Base-by-base conservation (phyloP, 2,113 vertebrate genomes). In the Callipepla squamata region DNA sequence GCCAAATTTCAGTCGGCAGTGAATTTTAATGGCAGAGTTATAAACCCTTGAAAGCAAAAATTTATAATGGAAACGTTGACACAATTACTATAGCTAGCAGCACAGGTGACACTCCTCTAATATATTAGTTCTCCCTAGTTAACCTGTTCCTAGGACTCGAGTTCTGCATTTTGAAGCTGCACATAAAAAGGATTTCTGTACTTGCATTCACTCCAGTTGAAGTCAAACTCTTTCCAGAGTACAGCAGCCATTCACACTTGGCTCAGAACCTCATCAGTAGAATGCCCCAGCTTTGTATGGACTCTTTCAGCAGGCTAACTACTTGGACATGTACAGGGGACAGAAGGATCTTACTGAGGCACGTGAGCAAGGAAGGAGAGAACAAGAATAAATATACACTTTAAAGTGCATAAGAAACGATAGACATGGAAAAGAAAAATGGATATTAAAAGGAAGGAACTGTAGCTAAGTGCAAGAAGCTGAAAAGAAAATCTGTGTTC, bases 11-110 rank as follows among this genome's bases (percentile, higher is more conserved):
- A 95, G 92, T 95, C 76, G 32, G 80, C 87, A 94, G 92, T 90
- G 78, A 96, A 95, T 93, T 69, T 95, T 87, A 96, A 96, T 78
- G 48, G 94, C 68, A 93, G 94, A 51, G 25, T 94, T 91, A 96
- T 92, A 95, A 96, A 97, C 36, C 89, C 92, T 95, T 53, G 34
- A 96, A 96, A 96, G 95, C 72, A 89, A 87, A 93, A 86, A 88
- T 90, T 79, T 81, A 62, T 78, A 94, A 88, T 92, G 96, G 96
- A 97, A 97, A 95, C 70, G 61, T 92, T 96, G 96, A 97, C 92
- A 95, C 50, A 44, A 83, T 77, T 83, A 58, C 89, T 96, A 89
- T 74, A 95, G 76, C 95, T 79, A 95, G 89, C 58, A 82, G 70
- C 92, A 72, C 85, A 94, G 92, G 95, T 95, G 91, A 94, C 65